phyloP scores from a whole-genome alignment of 2,888 invertebrate species.

The Folsomia candida region DNA sequence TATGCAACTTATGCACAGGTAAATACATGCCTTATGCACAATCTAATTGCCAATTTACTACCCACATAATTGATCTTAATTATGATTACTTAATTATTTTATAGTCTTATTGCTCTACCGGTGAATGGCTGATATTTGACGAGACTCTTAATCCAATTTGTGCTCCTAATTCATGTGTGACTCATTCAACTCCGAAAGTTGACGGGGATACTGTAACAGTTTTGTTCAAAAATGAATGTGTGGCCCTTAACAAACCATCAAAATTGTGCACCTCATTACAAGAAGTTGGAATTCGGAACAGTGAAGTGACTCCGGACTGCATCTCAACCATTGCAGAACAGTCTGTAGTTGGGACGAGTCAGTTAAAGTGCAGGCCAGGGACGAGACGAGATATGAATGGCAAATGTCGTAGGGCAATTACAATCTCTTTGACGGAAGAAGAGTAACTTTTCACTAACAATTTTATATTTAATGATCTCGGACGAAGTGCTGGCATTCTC shows the following conservation, averaged over 20 bases:
- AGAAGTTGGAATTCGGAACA: not conserved
- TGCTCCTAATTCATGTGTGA: conserved; percentile 23
- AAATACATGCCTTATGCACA: not conserved
- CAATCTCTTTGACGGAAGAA: not conserved
- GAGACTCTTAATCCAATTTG: conserved; percentile 13
- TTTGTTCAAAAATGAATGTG: conserved; percentile 27
- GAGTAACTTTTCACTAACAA: not conserved
- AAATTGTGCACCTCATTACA: not conserved
- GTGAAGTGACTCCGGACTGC: not conserved
- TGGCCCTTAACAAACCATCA: not conserved
- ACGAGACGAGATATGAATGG: conserved; percentile 29
- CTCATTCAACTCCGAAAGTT: too few species aligned
- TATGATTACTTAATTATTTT: not conserved
- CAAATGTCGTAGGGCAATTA: conserved; percentile 22
- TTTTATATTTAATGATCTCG: not conserved
- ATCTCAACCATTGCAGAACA: not conserved
- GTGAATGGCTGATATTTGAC: conserved; percentile 33
- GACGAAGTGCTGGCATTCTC: conserved; percentile 1
- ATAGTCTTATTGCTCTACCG: conserved; percentile 26
- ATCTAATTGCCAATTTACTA: not conserved
- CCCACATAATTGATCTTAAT: not conserved
- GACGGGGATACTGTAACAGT: conserved; percentile 20
- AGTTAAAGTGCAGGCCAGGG: conserved; percentile 27
- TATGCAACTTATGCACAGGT: conserved; percentile 31
- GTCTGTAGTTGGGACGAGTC: not conserved